Evolutionary conservation across 1,140 invertebrate genomes (phyloP), one percentile per base, ranked within the genome.

Genomic region (Lanistes nyassanus): DNA sequence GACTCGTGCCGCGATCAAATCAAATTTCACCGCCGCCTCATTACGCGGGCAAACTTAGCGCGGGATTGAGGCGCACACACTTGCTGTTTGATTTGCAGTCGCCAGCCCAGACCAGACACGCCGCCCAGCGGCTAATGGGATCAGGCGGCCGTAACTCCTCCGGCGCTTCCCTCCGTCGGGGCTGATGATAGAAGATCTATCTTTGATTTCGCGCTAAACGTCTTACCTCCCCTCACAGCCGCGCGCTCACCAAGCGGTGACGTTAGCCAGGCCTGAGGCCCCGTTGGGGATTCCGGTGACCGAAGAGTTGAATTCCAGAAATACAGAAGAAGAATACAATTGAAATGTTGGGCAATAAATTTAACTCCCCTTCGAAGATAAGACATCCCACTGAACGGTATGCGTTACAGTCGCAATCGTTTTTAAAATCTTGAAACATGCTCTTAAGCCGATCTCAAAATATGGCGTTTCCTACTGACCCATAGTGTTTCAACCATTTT

Each of bases 41-140:
- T 72, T 72, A 72, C 70, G 55, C 70, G 70, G 60, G 56, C 70
- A 72, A 72, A 72, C 70, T 72, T 72, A 58, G 70, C 26, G 70
- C 70, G 42, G 70, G 70, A 72, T 72, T 72, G 70, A 72, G 70
- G 56, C 55, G 34, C 36, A n/a, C 31, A 29, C 55, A 36, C 56
- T 37, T 58, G 70, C 56, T 72, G 70, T 72, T 72, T 72, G 70
- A 72, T 58, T 72, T 72, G 70, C 70, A 34, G 68, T 42, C 55
- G 42, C 70, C 55, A 37, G 55, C 55, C 55, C n/a, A 42, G 31
- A 34, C 29, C 31, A 55, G 70, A 60, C 55, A 72, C 53, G 60
- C 55, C 31, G 34, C 51, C 55, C 13, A 21, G 31, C 21, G 19
- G 70, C 47, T 72, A 72, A 72, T 62, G 23, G 55, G 60, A 72